Conservation (phyloP, 2,797 vertebrate genomes). For the Malurus leucopterus region DNA sequence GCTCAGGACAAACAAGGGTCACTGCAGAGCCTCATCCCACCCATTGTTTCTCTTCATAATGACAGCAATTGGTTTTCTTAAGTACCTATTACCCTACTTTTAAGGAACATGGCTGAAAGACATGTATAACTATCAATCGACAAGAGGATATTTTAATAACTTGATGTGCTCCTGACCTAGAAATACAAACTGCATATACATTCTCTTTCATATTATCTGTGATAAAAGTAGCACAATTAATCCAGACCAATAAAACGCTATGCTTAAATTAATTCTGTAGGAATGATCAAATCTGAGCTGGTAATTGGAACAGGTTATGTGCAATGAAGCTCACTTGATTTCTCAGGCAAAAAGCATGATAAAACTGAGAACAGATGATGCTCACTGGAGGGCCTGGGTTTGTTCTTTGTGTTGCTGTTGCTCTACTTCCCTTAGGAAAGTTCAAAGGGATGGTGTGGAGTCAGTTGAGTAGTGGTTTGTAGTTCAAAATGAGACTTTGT, state of each 20-base stretch:
- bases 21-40: background rate
- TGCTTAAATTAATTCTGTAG: background rate
- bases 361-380: background rate
- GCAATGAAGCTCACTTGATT: background rate
- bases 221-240: slow-evolving; percentile 3
- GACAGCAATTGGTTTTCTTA: background rate
- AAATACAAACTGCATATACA: background rate
- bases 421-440: background rate
- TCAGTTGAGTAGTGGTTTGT: background rate
- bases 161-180: slow-evolving; percentile 27
- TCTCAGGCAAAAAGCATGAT: background rate
- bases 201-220: background rate
- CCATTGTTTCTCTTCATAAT: background rate
- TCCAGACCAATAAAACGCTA: background rate
- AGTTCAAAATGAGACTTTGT: background rate
- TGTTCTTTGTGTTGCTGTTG: background rate
- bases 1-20: background rate
- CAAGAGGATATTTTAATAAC: slow-evolving; percentile 32
- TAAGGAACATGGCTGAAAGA: slow-evolving; percentile 8
- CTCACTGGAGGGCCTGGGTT: background rate
- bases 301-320: background rate
- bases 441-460: background rate
- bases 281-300: background rate
- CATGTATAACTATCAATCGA: background rate
- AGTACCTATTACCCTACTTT: slow-evolving; percentile 45